Evolutionary conservation across 1,140 invertebrate species (phyloP), one percentile per base, ranked within the genome.

Genomic region (Thaumatotibia leucotreta): DNA sequence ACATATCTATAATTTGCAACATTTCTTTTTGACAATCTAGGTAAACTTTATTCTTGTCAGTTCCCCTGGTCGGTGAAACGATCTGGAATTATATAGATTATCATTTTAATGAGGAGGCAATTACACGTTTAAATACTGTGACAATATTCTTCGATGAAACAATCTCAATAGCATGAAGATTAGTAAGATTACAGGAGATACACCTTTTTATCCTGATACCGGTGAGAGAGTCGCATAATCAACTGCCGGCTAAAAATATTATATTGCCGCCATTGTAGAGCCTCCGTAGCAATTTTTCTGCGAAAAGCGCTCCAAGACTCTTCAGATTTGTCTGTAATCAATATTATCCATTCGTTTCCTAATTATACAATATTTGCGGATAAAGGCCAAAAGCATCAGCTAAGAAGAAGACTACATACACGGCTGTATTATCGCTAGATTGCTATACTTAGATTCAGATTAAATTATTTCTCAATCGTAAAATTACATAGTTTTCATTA

Each of bases 241-340:
- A 89, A 77, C 24, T 83, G 79, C 4, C 77, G 73, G 54, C 87
- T 88, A 35, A 89, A 89, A 54, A 72, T 76, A 61, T 84, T 87
- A 50, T 89, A 89, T 35, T 89, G 84, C 50, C 79, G 76, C 87
- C 87, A 89, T 64, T 89, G 87, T 0, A 89, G 63, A 9, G 79
- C 74, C 65, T 89, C 87, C 0, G 75, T 81, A 1, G 73, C 63
- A 4, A 81, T 65, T 67, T 77, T 87, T 69, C 80, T 78, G 63
- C 77, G 74, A 62, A 83, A 84, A 5, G 49, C 66, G 9, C 39
- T 22, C 87, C 87, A 89, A 33, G 68, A 77, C 63, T 80, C 76
- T 45, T 11, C n/a, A 14, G 35, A n/a, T 11, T n/a, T 39, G 10
- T 45, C 39, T 45, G n/a, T 17, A 20, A 45, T 5, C 35, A 14